Base-by-base conservation (phyloP, 2,113 vertebrate species). In the Eubucco bourcierii region DNA sequence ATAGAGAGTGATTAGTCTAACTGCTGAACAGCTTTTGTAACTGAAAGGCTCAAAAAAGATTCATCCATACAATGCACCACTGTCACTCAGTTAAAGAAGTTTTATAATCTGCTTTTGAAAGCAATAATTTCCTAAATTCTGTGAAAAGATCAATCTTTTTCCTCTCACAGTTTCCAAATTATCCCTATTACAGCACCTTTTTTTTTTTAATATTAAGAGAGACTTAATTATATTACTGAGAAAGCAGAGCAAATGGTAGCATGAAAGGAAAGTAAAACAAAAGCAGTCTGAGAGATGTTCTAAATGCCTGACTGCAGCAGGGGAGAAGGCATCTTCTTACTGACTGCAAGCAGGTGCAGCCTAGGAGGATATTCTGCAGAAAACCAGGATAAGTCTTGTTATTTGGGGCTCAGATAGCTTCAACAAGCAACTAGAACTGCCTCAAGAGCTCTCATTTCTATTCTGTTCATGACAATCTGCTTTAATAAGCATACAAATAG, bases 1-100 rank as follows among this genome's bases (percentile, higher is more conserved):
- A 80, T 59, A 80, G 50, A 87, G 53, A 53, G 16, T 58, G 63
- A 93, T 88, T 93, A 78, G 79, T 95, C 85, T 75, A 80, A 87
- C 79, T 81, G 58, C 90, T 85, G 75, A 94, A 71, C 50, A 93
- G 84, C 90, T 80, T 95, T 90, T 94, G 77, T 81, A 91, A 44
- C 44, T 61, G 60, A 52, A 65, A 71, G 39, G 44, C 90, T 92
- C 76, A 79, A 53, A 95, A 90, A 90, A 93, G 74, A 96, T 77
- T 83, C 88, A 95, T 67, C 80, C 19, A 31, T 80, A 97, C 67
- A 95, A 95, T 91, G 71, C 64, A 59, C 53, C 55, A 59, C 94
- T 95, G 94, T 95, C 95, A 95, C 34, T 97, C 93, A 95, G 81
- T 97, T 93, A 97, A 94, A 97, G 83, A 79, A 95, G 74, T 94